Percentiles rank a stretch among this genome's conserved stretches.
These are phyloP conservation scores for Tribolium madens DNA, from an alignment of 1,140 invertebrate species.

Conservation along the genomic window DNA sequence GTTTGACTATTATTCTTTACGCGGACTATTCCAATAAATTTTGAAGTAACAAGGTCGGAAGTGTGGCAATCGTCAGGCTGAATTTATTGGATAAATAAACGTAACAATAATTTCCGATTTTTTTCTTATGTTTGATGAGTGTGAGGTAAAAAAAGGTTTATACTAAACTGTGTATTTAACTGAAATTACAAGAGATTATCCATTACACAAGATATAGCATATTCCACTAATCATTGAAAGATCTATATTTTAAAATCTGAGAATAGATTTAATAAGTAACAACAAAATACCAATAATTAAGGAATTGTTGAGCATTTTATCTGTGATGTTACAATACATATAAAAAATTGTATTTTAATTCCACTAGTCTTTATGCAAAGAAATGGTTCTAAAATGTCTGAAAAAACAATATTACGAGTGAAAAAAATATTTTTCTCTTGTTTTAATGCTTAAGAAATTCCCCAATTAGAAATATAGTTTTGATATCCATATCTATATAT, in stretches of 20 bases:
- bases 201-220: conserved; percentile 49
- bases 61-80: neutral
- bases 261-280: conserved; percentile 46
- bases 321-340: conserved; percentile 14
- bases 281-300: conserved; percentile 51
- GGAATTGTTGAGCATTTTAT: conserved; percentile 46
- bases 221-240: conserved; percentile 49
- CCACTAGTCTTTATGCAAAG: neutral
- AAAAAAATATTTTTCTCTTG: neutral
- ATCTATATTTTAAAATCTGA: conserved; percentile 48
- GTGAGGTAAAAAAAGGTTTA: conserved; percentile 21
- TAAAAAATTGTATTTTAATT: conserved; percentile 7
- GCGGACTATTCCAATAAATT: neutral
- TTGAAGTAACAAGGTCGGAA: neutral
- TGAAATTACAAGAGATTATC: conserved; percentile 48
- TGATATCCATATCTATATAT: conserved; percentile 40
- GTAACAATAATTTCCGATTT: conserved; percentile 4
- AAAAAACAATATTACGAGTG: neutral
- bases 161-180: conserved; percentile 49
- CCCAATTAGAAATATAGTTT: conserved; percentile 45
- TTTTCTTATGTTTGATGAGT: neutral
- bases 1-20: neutral
- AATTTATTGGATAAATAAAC: conserved; percentile 5
- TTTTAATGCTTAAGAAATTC: conserved; percentile 41
- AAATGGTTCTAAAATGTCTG: neutral